Percentiles rank a stretch among this genome's conserved stretches.
These are phyloP conservation scores for Parazoanthus swiftii DNA, from an alignment of 92 coral and sea anemone species.

Conservation along the genomic window DNA sequence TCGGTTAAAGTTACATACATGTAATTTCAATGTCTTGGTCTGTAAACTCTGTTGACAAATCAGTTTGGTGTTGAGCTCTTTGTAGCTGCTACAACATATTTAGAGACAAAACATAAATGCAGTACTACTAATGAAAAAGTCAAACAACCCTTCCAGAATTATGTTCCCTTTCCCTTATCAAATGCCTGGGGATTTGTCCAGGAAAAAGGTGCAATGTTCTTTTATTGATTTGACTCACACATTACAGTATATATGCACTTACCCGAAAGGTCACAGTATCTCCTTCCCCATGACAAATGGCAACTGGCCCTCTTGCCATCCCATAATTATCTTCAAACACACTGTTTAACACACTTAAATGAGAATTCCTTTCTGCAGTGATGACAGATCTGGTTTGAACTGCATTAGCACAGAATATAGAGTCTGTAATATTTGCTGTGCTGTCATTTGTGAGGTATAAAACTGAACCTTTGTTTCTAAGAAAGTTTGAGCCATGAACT, in stretches of 20 bases:
- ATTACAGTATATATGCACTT: neutral
- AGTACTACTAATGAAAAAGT: too few species aligned
- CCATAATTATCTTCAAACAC: slow-evolving; percentile 20
- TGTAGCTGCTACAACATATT: too few species aligned
- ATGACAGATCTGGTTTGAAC: slow-evolving; percentile 18
- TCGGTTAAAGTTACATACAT: too few species aligned
- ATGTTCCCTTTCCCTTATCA: too few species aligned
- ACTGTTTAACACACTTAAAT: slow-evolving; percentile 6
- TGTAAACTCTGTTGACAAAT: too few species aligned
- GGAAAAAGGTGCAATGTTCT: too few species aligned
- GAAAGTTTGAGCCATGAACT: slow-evolving; percentile 20
- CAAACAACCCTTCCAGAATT: too few species aligned
- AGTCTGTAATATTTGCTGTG: neutral
- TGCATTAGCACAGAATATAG: slow-evolving; percentile 10
- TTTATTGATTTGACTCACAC: too few species aligned
- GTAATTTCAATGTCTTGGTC: too few species aligned
- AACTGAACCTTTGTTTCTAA: slow-evolving; percentile 19
- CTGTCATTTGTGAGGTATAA: slow-evolving; percentile 9
- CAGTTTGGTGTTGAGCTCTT: too few species aligned
- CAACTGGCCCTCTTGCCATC: slow-evolving; percentile 7
- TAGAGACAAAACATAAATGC: too few species aligned
- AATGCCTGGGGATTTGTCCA: too few species aligned
- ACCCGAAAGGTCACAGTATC: slow-evolving; percentile 22
- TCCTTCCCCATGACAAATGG: slow-evolving; percentile 1
- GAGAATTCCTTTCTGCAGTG: slow-evolving; percentile 15